Evolutionary conservation across 2,888 invertebrate genomes (phyloP).

Genomic region (Cantharis lateralis): DNA sequence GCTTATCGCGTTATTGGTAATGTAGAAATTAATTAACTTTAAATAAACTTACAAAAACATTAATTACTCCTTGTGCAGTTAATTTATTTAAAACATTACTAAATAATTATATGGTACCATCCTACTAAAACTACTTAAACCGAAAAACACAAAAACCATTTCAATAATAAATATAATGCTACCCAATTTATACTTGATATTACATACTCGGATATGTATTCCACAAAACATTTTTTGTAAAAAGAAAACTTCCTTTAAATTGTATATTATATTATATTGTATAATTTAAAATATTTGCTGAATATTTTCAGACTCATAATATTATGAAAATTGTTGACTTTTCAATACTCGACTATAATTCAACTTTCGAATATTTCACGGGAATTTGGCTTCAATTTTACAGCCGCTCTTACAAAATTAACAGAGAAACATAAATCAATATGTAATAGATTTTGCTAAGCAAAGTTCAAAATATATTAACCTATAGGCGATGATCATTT

Average conservation of each 20-base stretch:
- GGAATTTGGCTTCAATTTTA: background rate
- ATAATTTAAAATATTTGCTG: background rate
- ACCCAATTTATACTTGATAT: background rate
- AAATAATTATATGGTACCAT: background rate
- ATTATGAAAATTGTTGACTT: background rate
- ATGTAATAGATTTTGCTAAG: background rate
- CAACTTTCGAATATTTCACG: background rate
- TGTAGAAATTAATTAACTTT: background rate
- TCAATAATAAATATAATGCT: background rate
- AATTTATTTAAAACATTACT: background rate
- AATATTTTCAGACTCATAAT: background rate
- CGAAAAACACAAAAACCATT: background rate
- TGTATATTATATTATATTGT: no score
- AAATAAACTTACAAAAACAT: background rate
- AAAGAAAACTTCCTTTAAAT: background rate
- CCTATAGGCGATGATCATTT: background rate
- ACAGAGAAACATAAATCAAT: background rate
- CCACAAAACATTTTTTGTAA: background rate
- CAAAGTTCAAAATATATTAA: background rate
- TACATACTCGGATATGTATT: background rate
- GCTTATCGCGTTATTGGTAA: background rate
- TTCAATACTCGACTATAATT: background rate
- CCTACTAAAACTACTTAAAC: background rate
- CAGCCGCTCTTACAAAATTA: background rate
- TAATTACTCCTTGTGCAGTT: background rate